Percentiles rank a stretch among this genome's conserved stretches.
Conservation (phyloP, 2,797 vertebrate species). For the Lutra lutra region DNA sequence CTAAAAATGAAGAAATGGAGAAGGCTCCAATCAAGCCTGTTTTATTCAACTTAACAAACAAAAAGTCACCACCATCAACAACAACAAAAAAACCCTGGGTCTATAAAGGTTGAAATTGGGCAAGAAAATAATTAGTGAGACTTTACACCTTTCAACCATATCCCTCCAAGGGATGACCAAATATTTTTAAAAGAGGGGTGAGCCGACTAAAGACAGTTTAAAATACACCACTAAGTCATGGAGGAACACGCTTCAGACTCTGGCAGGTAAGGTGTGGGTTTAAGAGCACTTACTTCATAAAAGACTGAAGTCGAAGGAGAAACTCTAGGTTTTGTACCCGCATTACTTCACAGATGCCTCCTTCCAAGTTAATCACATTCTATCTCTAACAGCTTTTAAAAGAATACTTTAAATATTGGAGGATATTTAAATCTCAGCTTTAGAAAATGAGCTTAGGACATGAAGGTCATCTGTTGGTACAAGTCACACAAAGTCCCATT, state of each 20-base stretch:
- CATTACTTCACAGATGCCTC: constrained; percentile 67
- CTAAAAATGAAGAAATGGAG: background rate
- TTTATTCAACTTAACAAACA: constrained; percentile 52
- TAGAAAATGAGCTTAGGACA: constrained; percentile 71
- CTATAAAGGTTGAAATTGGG: constrained; percentile 6
- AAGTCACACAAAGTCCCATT: background rate
- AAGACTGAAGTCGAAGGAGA: constrained; percentile 67
- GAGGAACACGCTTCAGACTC: constrained; percentile 61
- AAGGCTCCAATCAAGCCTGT: constrained; percentile 15
- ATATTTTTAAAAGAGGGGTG: constrained; percentile 30
- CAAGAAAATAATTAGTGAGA: constrained; percentile 39
- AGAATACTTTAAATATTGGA: constrained; percentile 45
- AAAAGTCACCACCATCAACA: background rate
- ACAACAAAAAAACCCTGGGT: background rate
- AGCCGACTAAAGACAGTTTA: constrained; percentile 58
- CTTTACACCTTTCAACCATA: background rate
- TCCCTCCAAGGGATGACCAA: background rate
- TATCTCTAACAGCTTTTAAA: constrained; percentile 46
- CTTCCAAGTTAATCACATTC: constrained; percentile 48
- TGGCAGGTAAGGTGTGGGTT: constrained; percentile 72
- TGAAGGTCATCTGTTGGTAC: constrained; percentile 31
- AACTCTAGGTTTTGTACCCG: constrained; percentile 67
- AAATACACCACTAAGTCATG: background rate
- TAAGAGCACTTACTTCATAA: constrained; percentile 86
- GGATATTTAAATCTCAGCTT: constrained; percentile 65